phyloP scores from a whole-genome alignment of 1,140 invertebrate genomes.

The Drosophila mojavensis region DNA sequence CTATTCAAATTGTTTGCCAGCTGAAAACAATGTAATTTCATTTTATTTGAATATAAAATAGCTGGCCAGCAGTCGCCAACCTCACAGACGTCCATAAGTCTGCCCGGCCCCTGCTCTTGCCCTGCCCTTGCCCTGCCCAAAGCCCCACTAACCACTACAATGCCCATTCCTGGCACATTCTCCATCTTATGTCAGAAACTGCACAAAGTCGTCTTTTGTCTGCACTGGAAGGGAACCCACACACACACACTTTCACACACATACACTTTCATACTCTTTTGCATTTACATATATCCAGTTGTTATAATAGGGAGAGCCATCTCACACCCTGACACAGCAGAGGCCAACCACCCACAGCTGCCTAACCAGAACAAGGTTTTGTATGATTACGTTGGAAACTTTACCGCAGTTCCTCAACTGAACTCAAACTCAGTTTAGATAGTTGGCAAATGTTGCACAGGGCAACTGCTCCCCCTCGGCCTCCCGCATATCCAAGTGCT shows the following conservation, averaged over 20 bases:
- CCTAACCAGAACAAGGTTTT: constrained; percentile 71
- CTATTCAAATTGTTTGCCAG: constrained; percentile 84
- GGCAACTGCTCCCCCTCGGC: constrained; percentile 19
- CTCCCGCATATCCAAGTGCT: neutral
- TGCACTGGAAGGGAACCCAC: constrained; percentile 39
- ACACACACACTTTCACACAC: constrained; percentile 33
- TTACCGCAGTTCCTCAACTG: constrained; percentile 79
- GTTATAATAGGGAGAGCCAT: constrained; percentile 23
- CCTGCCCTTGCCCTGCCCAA: neutral
- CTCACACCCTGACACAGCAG: constrained; percentile 6
- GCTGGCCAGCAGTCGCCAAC: constrained; percentile 43
- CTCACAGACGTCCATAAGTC: constrained; percentile 6
- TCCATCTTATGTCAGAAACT: constrained; percentile 74
- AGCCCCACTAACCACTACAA: constrained; percentile 25
- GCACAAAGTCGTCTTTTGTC: constrained; percentile 79
- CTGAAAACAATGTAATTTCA: constrained; percentile 83
- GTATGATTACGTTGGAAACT: constrained; percentile 81
- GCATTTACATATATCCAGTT: constrained; percentile 10
- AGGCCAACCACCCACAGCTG: constrained; percentile 31
- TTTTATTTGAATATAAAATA: constrained; percentile 83
- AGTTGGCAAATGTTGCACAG: constrained; percentile 67
- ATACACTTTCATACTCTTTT: neutral
- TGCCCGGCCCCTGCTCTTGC: neutral
- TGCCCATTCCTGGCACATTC: constrained; percentile 42
- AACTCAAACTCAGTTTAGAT: constrained; percentile 77